phyloP scores from a whole-genome alignment of 2,888 invertebrate genomes.

The Scaptomyza caliginosa region DNA sequence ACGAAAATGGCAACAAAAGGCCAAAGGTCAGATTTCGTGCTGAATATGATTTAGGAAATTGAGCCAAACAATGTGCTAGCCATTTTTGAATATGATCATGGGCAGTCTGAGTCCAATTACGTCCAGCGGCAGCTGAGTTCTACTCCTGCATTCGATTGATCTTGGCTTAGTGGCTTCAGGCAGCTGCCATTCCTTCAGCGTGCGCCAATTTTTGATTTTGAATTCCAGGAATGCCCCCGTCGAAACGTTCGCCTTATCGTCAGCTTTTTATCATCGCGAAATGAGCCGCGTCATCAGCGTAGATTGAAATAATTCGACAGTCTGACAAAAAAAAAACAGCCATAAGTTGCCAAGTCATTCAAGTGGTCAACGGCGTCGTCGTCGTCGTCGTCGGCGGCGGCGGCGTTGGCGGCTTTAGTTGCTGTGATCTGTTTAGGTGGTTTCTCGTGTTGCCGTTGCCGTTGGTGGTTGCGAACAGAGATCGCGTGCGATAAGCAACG shows the following conservation, averaged over 20 bases:
- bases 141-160: conserved; percentile 55
- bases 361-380: conserved; percentile 48
- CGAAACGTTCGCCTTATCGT: conserved; percentile 52
- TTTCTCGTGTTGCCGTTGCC: conserved; percentile 11
- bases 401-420: conserved; percentile 33
- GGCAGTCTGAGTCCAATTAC: conserved; percentile 65
- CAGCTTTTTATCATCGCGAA: conserved; percentile 72
- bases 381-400: conserved; percentile 32
- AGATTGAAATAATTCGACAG: conserved; percentile 74
- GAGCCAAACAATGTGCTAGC: conserved; percentile 21
- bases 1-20: conserved; percentile 49
- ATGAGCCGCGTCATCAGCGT: conserved; percentile 74
- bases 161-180: conserved; percentile 40
- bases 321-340: conserved; percentile 1
- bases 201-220: conserved; percentile 63
- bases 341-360: conserved; percentile 71
- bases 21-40: conserved; percentile 69
- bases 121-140: conserved; percentile 48
- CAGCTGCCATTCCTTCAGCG: conserved; percentile 40
- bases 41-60: conserved; percentile 23
- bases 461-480: conserved; percentile 16
- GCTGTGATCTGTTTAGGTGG: conserved; percentile 41
- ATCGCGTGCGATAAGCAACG: conserved; percentile 77
- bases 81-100: conserved; percentile 44
- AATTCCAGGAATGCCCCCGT: conserved; percentile 54